These are phyloP conservation scores for Lampris megalopsis DNA, from an alignment of 2,113 vertebrate genomes.

Conservation along the genomic window DNA sequence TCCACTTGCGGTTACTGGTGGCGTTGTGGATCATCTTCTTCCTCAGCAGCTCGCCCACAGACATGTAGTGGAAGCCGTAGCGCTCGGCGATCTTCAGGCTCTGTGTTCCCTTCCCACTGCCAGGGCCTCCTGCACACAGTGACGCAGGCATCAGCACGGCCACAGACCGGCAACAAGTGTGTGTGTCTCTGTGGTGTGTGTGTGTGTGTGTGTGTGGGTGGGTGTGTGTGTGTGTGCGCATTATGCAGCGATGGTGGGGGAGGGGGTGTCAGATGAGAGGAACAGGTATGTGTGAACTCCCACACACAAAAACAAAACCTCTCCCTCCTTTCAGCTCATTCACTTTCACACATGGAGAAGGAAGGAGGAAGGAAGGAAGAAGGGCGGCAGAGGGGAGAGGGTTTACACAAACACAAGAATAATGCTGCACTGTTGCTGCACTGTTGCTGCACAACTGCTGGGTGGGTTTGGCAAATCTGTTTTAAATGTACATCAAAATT, in stretches of 20 bases:
- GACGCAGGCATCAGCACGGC: too few species aligned
- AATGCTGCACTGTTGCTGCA: not conserved
- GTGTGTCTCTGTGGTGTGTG: constrained; percentile 41
- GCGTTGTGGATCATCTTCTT: constrained; percentile 97
- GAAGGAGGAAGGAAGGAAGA: not conserved
- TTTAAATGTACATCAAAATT: too few species aligned
- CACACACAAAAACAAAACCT: constrained; percentile 50
- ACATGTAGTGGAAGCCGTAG: constrained; percentile 96
- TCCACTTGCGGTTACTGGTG: constrained; percentile 98
- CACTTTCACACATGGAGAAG: not conserved
- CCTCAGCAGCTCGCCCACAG: constrained; percentile 94
- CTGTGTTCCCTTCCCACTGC: constrained; percentile 98
- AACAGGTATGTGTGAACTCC: constrained; percentile 69
- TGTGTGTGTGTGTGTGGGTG: not conserved
- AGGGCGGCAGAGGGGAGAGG: not conserved
- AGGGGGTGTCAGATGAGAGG: constrained; percentile 15
- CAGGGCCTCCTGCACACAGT: constrained; percentile 89
- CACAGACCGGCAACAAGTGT: constrained; percentile 17
- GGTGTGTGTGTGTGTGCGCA: not conserved
- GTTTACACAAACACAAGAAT: not conserved
- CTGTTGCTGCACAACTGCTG: too few species aligned
- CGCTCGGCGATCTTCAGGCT: constrained; percentile 97
- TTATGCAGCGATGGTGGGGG: too few species aligned
- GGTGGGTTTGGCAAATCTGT: too few species aligned
- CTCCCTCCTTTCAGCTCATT: constrained; percentile 1